Conservation (phyloP, 1,140 invertebrate species). For the Chironomus tepperi region DNA sequence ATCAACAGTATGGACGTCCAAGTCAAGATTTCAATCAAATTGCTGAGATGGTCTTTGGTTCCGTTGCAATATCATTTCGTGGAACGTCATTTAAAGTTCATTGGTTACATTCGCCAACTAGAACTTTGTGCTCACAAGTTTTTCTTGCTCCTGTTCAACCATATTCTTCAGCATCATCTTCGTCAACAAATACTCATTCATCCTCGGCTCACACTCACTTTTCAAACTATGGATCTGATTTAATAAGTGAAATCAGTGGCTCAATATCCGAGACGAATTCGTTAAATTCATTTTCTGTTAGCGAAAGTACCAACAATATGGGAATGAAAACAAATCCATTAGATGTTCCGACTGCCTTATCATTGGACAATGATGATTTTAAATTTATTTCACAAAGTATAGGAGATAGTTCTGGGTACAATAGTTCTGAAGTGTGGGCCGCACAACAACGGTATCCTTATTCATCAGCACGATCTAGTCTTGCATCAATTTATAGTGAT, state of each 20-base stretch:
- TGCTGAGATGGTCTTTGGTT: slow-evolving; percentile 85
- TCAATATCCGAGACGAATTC: slow-evolving; percentile 28
- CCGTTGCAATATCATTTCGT: slow-evolving; percentile 75
- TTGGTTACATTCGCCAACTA: slow-evolving; percentile 58
- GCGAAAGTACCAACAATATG: slow-evolving; percentile 24
- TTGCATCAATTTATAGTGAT: slow-evolving; percentile 37
- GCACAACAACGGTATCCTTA: slow-evolving; percentile 31
- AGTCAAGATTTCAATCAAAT: slow-evolving; percentile 60
- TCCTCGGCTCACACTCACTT: background rate
- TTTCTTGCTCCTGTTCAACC: slow-evolving; percentile 40
- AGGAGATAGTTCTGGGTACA: slow-evolving; percentile 38
- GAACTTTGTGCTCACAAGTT: slow-evolving; percentile 64
- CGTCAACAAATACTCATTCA: background rate
- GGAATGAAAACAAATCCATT: slow-evolving; percentile 30
- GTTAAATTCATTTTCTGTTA: slow-evolving; percentile 38
- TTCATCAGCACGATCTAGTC: slow-evolving; percentile 36
- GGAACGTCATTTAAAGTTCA: slow-evolving; percentile 78
- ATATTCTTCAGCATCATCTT: background rate
- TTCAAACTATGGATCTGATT: slow-evolving; percentile 16
- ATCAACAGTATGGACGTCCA: slow-evolving; percentile 48
- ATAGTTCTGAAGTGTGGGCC: slow-evolving; percentile 34
- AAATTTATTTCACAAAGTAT: slow-evolving; percentile 36
- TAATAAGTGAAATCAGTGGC: slow-evolving; percentile 9
- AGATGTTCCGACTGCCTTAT: slow-evolving; percentile 30
- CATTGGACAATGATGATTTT: slow-evolving; percentile 19